Base-by-base conservation (phyloP, 1,140 invertebrate species). In the Ceratosolen fusciceps region DNA sequence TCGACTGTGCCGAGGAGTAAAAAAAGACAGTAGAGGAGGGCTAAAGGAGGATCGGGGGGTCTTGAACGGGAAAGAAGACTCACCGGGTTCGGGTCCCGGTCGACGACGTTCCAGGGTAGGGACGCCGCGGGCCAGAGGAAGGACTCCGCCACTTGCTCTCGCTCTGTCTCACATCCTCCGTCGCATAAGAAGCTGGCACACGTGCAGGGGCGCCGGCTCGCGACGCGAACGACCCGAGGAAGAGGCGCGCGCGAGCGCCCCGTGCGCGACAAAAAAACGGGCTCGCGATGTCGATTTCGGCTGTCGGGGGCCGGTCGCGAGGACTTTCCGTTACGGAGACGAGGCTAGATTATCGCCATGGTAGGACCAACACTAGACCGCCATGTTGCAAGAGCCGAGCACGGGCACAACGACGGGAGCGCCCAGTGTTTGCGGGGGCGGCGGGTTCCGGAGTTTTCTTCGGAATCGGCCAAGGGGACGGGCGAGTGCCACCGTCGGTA, bases 271-370 rank as follows among this genome's bases (percentile, higher is more conserved):
- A 34, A 71, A 75, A n/a, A n/a, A n/a, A n/a, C n/a, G 39, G 9
- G 31, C 37, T 47, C 19, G 56, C 2, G 9, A 9, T 43, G 21
- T 29, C 60, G 62, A 74, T 47, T 62, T 43, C 7, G 49, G 34
- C 54, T 49, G 39, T 67, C 58, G 56, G 68, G 2, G 39, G 14
- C 31, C 14, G 26, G n/a, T 9, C 24, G n/a, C 37, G 37, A 29
- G 31, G 19, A 10, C 5, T 14, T 52, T 29, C 2, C 24, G 49
- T 68, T 86, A 86, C n/a, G n/a, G 82, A 82, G 86, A 85, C 83
- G 82, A 86, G 83, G 83, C 84, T 84, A 84, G 85, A 87, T 83
- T 83, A 84, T 87, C 84, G 86, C 84, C 88, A 88, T 88, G 85
- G 85, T 85, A 87, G 84, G 87, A 81, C 82, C 80, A 85, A 84